These are phyloP conservation scores for Nibea coibor DNA, from an alignment of 2,113 vertebrate species.

Conservation along the genomic window DNA sequence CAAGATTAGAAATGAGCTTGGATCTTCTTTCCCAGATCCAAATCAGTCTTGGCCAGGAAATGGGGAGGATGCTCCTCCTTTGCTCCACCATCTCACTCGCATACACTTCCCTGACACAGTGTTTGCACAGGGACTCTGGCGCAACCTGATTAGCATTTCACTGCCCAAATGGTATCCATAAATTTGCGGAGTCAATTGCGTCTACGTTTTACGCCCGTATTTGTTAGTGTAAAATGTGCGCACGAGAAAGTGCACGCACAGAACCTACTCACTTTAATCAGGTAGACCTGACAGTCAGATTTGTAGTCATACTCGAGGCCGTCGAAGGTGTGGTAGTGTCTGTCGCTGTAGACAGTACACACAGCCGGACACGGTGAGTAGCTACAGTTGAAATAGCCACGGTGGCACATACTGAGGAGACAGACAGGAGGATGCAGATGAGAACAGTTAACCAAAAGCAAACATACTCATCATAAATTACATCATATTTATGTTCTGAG, in stretches of 20 bases:
- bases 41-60: slow-evolving; percentile 50
- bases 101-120: slow-evolving; percentile 46
- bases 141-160: slow-evolving; percentile 2
- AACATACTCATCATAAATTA: background rate
- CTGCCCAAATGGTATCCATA: slow-evolving; percentile 9
- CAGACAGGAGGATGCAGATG: slow-evolving; percentile 10
- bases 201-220: background rate
- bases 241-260: slow-evolving; percentile 5
- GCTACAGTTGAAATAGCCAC: slow-evolving; percentile 95
- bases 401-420: slow-evolving; percentile 90
- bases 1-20: slow-evolving; percentile 57
- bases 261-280: slow-evolving; percentile 80
- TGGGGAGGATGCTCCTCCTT: slow-evolving; percentile 31
- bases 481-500: background rate
- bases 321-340: slow-evolving; percentile 97
- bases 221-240: background rate
- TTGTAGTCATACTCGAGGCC: slow-evolving; percentile 96
- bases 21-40: slow-evolving; percentile 61
- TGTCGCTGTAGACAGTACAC: slow-evolving; percentile 94
- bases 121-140: slow-evolving; percentile 23
- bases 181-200: background rate
- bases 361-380: slow-evolving; percentile 95
- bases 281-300: slow-evolving; percentile 95
- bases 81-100: slow-evolving; percentile 15
- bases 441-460: slow-evolving; percentile 14